Base-by-base conservation (phyloP, 2,797 vertebrate species). In the Miichthys miiuy region DNA sequence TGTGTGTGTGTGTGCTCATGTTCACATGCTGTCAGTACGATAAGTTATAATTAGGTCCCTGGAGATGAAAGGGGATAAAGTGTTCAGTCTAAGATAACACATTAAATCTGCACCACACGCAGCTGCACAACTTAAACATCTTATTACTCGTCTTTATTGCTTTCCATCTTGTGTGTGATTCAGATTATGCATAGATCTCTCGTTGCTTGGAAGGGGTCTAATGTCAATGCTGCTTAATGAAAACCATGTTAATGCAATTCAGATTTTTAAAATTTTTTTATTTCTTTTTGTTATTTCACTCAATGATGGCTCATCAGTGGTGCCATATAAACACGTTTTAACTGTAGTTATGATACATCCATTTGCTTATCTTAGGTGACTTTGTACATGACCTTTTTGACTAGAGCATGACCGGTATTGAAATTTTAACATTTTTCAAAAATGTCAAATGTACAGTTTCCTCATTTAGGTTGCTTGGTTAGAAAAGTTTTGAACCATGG, bases 11-110 rank as follows among this genome's bases (percentile, higher is more conserved):
- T 16, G 42, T 6, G 70, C 21, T 44, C 54, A 27, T 13, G 70
- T 21, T 44, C 54, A 27, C 57, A 30, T 72, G 68, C 67, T 47
- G 88, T 71, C 70, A 71, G 64, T 72, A 47, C 64, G 56, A 80
- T 79, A 74, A 75, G 72, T 80, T 50, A 85, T 92, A 89, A 92
- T 92, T 80, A 86, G 87, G 48, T 85, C 88, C 68, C 81, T 14
- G 51, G 84, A 87, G 89, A 87, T 75, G 57, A 83, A 87, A 80
- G 8, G 34, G 75, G 70, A 75, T 84, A 61, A 79, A 87, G 79
- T 63, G 58, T 74, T 85, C 25, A 67, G 27, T 79, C 50, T 61
- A 21, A 83, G 82, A 79, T 69, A 80, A 70, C 63, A 73, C 58
- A 48, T 76, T 81, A 69, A 64, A 66, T 79, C 34, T 56, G 42